Conservation (phyloP, 2,113 vertebrate species). For the Oncorhynchus gorbuscha region DNA sequence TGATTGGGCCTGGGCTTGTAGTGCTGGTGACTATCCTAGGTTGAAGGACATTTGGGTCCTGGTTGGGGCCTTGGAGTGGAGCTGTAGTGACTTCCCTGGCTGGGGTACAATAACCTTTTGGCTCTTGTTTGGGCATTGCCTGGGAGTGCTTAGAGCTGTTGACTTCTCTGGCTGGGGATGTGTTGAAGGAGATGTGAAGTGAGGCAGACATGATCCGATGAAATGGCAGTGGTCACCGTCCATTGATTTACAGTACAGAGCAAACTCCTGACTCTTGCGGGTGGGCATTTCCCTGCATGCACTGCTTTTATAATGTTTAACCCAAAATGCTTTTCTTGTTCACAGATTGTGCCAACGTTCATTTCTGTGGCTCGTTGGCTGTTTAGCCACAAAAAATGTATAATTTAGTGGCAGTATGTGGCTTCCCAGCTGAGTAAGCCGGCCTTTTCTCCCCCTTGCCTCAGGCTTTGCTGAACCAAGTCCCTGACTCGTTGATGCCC, state of each 20-base stretch:
- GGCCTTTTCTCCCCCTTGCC: too few species aligned
- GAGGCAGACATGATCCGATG: conserved; percentile 38
- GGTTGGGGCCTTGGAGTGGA: conserved; percentile 10
- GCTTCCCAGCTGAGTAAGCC: too few species aligned
- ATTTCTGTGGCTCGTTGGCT: too few species aligned
- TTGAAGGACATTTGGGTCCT: conserved; percentile 18
- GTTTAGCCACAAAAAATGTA: too few species aligned
- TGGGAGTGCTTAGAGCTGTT: conserved; percentile 24
- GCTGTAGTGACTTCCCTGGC: neutral
- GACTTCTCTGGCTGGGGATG: conserved; percentile 21
- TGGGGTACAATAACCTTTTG: too few species aligned
- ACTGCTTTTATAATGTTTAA: neutral
- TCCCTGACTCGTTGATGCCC: too few species aligned
- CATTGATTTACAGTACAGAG: conserved; percentile 32
- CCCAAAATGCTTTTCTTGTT: conserved; percentile 7
- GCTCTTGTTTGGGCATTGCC: too few species aligned
- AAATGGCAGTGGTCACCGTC: conserved; percentile 28
- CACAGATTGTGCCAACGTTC: neutral
- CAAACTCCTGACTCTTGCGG: too few species aligned
- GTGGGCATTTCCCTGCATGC: too few species aligned
- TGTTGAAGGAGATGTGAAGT: conserved; percentile 6
- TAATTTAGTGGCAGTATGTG: too few species aligned
- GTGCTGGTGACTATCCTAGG: neutral
- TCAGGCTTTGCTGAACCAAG: too few species aligned
- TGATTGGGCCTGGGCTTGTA: too few species aligned